Base-by-base conservation (phyloP, 2,113 vertebrate genomes). In the Burhinus oedicnemus region DNA sequence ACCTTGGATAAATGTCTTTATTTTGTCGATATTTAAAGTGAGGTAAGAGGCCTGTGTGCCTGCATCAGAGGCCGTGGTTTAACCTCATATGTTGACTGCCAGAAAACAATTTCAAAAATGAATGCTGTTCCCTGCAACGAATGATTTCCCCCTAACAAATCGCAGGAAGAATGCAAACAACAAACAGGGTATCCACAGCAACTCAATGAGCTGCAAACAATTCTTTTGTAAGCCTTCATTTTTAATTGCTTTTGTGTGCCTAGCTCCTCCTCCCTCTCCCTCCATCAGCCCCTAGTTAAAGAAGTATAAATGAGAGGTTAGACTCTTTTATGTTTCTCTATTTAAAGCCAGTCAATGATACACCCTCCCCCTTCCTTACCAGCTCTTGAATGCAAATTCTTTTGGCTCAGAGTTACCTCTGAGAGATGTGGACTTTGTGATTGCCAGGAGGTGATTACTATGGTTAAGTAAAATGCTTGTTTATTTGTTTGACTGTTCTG, bases 71-170 rank as follows among this genome's bases (percentile, higher is more conserved):
- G 29, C 52, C 65, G 40, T 61, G 11, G 38, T 61, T 90, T 81
- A 86, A 90, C 61, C 66, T 89, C 45, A 14, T 51, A 13, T 77
- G 36, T 64, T 81, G 34, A 87, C 62, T 61, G 22, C 18, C 70
- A 90, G 89, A 92, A 97, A 91, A 83, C n/a, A 71, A 77, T 87
- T 89, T 92, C 5, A 84, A 80, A 72, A 94, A 80, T 60, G 8
- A 90, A 90, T 83, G 26, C 30, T 82, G 18, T 49, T 88, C 40
- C 23, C 27, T 68, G 23, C 34, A 93, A 40, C 6, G 49, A 95
- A 84, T 1, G 0, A 76, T 87, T 94, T 93, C 9, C 3, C 30
- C 26, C 15, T 75, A 71, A 87, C 9, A 94, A 95, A 93, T 27
- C 42, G 36, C 42, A 92, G 44, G 61, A 91, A 84, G 62, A 90